Percentiles rank a stretch among this genome's conserved stretches.
phyloP scores from a whole-genome alignment of 2,797 vertebrate genomes.

The Margarornis squamiger region DNA sequence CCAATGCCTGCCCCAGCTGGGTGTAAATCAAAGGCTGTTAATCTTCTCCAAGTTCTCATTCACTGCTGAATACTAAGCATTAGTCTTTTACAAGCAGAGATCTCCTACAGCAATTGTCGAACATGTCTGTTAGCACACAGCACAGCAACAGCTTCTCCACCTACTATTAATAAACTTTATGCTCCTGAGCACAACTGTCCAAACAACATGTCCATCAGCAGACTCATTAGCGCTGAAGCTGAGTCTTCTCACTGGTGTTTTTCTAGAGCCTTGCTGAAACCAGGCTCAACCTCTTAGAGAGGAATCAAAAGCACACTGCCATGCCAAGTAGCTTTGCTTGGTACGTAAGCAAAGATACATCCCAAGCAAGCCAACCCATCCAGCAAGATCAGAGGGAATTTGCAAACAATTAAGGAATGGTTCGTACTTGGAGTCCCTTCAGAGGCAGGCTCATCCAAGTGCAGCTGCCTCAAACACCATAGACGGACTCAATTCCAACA shows the following conservation, averaged over 20 bases:
- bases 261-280: not conserved
- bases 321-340: not conserved
- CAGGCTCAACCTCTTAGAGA: not conserved
- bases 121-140: not conserved
- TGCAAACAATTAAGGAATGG: conserved; percentile 58
- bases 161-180: conserved; percentile 48
- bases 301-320: not conserved
- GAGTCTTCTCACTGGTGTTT: not conserved
- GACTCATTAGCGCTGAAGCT: not conserved
- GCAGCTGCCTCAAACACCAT: not conserved
- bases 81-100: not conserved
- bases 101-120: not conserved
- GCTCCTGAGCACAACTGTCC: conserved; percentile 39
- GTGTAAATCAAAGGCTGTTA: conserved; percentile 58
- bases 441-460: accelerated
- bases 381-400: conserved; percentile 26
- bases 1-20: not conserved
- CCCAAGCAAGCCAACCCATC: not conserved
- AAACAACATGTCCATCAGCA: not conserved
- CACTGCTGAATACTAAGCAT: not conserved
- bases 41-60: conserved; percentile 19
- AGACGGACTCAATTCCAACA: not conserved
- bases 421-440: conserved; percentile 19
- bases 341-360: not conserved
- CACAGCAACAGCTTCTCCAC: conserved; percentile 32